Percentiles rank a stretch among this genome's conserved stretches.
Conservation (phyloP, 2,888 invertebrate species). For the Agrochola macilenta region DNA sequence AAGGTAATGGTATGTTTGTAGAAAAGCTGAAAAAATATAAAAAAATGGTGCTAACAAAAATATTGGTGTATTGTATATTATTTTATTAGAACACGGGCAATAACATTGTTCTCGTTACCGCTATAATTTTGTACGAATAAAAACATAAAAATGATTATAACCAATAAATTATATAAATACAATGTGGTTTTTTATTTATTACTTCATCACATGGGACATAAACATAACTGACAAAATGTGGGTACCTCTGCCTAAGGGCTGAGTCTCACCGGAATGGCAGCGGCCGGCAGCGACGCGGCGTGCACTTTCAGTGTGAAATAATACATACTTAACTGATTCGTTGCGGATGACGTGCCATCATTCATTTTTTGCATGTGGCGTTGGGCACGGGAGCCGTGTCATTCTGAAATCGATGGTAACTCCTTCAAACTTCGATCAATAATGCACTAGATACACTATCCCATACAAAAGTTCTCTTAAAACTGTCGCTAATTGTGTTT, state of each 20-base stretch:
- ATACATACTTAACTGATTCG: no score
- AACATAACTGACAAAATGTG: not conserved
- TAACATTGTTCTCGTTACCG: conserved; percentile 83
- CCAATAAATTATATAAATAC: conserved; percentile 84
- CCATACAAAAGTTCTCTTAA: no score
- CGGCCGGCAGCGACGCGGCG: no score
- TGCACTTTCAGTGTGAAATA: no score
- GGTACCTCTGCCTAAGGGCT: not conserved
- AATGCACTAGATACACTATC: no score
- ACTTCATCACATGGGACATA: not conserved
- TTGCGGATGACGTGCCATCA: no score
- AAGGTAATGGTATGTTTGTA: conserved; percentile 88
- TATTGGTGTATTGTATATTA: conserved; percentile 86
- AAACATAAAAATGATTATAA: conserved; percentile 80
- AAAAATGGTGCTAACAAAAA: conserved; percentile 90
- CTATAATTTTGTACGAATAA: conserved; percentile 87
- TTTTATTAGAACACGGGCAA: conserved; percentile 83
- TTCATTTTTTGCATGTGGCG: no score
- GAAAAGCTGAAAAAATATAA: conserved; percentile 77
- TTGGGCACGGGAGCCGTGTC: no score
- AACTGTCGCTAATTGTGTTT: no score
- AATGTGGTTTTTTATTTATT: conserved; percentile 47
- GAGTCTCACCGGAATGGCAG: no score
- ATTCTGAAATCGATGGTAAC: no score
- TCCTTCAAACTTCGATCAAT: no score